Conservation (phyloP, 2,888 invertebrate genomes). For the Alviniconcha strummeri region DNA sequence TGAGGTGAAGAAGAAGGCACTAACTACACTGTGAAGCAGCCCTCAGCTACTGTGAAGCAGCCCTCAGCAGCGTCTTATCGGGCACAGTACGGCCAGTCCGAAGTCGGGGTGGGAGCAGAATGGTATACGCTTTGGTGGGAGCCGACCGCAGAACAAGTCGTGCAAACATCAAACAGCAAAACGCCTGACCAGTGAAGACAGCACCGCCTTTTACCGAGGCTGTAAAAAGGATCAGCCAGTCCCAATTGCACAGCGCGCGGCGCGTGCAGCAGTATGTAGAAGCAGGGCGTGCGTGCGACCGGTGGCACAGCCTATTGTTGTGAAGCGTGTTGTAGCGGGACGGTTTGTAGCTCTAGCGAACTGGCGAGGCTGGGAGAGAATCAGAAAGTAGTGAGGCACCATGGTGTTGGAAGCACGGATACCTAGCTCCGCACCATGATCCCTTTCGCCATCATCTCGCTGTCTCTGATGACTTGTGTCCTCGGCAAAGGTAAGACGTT, state of each 20-base stretch:
- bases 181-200: neutral
- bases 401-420: conserved; percentile 33
- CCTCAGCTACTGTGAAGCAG: no score
- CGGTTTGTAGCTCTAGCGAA: neutral
- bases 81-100: no score
- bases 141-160: no score
- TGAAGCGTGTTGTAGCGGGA: conserved; percentile 35
- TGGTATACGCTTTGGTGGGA: no score
- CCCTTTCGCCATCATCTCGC: conserved; percentile 5
- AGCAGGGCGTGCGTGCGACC: conserved; percentile 29
- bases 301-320: conserved; percentile 36
- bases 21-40: no score
- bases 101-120: no score
- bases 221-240: conserved; percentile 32
- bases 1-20: no score
- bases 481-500: conserved; percentile 28
- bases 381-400: conserved; percentile 16
- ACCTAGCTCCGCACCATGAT: conserved; percentile 31
- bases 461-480: conserved; percentile 17
- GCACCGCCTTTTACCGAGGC: conserved; percentile 7
- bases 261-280: conserved; percentile 22
- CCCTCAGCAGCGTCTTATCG: no score
- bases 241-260: conserved; percentile 24
- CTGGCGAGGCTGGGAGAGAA: neutral
- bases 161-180: no score